These are phyloP conservation scores for Arbacia lixula DNA, from an alignment of 53 echinoderm and acorn worm species.

Conservation along the genomic window DNA sequence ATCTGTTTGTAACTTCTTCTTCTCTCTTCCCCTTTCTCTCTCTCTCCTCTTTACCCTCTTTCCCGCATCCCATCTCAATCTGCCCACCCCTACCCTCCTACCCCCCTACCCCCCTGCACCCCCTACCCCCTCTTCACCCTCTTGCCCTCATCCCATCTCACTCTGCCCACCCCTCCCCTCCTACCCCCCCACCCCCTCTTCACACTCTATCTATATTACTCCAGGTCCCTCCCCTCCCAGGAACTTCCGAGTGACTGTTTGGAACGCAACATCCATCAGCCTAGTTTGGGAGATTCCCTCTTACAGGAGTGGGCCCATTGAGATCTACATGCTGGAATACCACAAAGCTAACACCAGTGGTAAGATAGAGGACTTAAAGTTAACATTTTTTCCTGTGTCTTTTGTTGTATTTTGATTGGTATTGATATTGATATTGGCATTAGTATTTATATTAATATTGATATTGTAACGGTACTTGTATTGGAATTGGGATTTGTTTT, in stretches of 20 bases:
- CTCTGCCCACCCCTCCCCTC: neutral
- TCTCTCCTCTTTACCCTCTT: no score
- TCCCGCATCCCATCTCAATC: neutral
- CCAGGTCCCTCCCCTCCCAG: constrained; percentile 90
- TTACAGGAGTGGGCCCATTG: constrained; percentile 71
- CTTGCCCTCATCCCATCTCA: no score
- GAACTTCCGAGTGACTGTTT: constrained; percentile 66
- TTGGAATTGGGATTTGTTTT: no score
- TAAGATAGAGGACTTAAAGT: neutral
- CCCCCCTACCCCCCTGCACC: neutral
- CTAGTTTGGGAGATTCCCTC: constrained; percentile 89
- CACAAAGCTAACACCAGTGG: constrained; percentile 58
- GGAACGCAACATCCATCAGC: constrained; percentile 70
- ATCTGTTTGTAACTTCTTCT: neutral
- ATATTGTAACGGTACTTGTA: no score
- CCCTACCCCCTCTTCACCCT: neutral
- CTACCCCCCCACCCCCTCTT: no score
- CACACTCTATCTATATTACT: neutral
- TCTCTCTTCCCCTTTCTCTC: neutral
- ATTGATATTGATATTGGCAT: neutral
- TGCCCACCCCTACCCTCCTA: neutral
- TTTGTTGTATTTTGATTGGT: neutral
- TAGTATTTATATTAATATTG: neutral
- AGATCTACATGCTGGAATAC: constrained; percentile 77
- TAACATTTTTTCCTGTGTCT: neutral